Percentiles rank a stretch among this genome's conserved stretches.
Conservation (phyloP, 1,140 invertebrate genomes). For the Vanessa atalanta region DNA sequence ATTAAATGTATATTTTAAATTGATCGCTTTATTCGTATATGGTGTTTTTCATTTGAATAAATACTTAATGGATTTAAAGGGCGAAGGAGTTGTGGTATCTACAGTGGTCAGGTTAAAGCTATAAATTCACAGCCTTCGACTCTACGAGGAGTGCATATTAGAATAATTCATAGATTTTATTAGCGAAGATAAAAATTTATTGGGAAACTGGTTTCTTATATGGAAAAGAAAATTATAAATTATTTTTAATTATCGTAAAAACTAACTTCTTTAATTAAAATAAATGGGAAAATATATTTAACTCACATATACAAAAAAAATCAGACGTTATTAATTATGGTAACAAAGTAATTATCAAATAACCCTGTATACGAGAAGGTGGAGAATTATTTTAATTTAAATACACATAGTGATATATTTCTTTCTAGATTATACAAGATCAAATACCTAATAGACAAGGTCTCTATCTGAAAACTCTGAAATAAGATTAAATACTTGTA, state of each 20-base stretch:
- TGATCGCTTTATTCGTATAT: no score
- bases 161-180: conserved; percentile 25
- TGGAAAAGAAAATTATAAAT: no score
- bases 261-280: no score
- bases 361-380: conserved; percentile 12
- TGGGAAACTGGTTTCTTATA: no score
- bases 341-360: conserved; percentile 7
- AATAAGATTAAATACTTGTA: conserved; percentile 4
- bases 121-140: conserved; percentile 76
- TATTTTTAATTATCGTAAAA: no score
- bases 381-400: not conserved
- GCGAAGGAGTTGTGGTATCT: conserved; percentile 50
- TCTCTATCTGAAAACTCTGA: not conserved
- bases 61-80: conserved; percentile 1
- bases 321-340: not conserved
- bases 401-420: not conserved
- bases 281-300: no score
- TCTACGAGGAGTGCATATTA: conserved; percentile 61
- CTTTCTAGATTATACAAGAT: not conserved
- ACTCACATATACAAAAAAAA: not conserved
- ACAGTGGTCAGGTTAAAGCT: conserved; percentile 75
- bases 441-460: not conserved
- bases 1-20: no score
- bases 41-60: conserved; percentile 25
- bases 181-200: conserved; percentile 8